Base-by-base conservation (phyloP, 2,888 invertebrate species). In the Dicranocentrus wangi region DNA sequence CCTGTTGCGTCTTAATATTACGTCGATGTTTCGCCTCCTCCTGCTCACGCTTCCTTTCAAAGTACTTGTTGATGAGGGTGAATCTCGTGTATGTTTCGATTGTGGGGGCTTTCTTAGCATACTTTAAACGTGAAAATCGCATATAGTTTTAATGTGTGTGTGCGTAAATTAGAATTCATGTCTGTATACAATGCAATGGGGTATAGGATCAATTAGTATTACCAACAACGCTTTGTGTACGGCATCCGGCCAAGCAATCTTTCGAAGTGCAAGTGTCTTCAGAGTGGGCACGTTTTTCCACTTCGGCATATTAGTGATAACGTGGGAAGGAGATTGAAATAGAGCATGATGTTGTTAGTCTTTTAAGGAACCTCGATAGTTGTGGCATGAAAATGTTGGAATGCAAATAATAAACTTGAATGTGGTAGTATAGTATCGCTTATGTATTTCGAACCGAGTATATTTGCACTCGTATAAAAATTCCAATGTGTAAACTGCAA, bases 211-310 rank as follows among this genome's bases (percentile, higher is more conserved):
- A n/a, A n/a, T n/a, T n/a, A n/a, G n/a, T n/a, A n/a, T n/a, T n/a
- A n/a, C n/a, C n/a, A n/a, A n/a, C n/a, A n/a, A n/a, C 39, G 65
- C 39, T 68, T 79, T 81, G 17, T 79, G 7, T 21, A 84, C 61
- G 17, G 78, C 83, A 60, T 84, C 83, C 15, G 85, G 85, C 82
- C 83, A 81, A 13, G 84, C 83, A 27, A 86, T n/a, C 43, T 69
- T 77, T 53, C 83, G 73, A 32, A 84, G 61, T 7, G 84, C 25
- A 8, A 84, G 27, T 27, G 80, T 71, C 61, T 83, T 82, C 27
- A 86, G 43, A 8, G 82, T 82, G 17, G 84, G 85, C 13, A 86
- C 83, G 10, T 70, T 42, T 53, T 83, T 83, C 73, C 84, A 61
- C 0, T 55, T 19, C 13, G 83, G 83, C 85, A 85, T 85, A 66